Percentiles rank a stretch among this genome's conserved stretches.
These are phyloP conservation scores for Cercocebus atys DNA, from an alignment of 2,113 vertebrate species.

Conservation along the genomic window DNA sequence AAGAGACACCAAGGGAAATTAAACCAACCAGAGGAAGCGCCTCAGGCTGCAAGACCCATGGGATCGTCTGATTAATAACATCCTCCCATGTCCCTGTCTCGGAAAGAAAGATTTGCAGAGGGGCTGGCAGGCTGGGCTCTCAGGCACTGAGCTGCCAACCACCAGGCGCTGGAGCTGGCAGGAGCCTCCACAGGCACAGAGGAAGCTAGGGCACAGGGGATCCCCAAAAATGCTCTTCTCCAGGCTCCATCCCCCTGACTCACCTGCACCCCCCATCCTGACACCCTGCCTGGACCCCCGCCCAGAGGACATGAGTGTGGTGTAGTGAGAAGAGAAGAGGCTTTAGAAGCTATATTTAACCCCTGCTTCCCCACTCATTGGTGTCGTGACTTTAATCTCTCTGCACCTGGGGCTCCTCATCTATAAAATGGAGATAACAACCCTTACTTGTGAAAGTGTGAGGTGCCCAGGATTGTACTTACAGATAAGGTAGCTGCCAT, in stretches of 20 bases:
- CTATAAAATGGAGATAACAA: not conserved
- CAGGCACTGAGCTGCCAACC: not conserved
- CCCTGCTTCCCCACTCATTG: not conserved
- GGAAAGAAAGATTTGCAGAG: not conserved
- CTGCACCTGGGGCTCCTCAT: not conserved
- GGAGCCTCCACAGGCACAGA: not conserved
- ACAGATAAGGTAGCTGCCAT: not conserved
- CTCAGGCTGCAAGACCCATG: slow-evolving; percentile 42
- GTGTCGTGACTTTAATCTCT: not conserved
- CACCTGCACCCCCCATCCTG: not conserved
- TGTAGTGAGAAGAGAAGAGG: not conserved
- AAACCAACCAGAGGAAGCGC: slow-evolving; percentile 55
- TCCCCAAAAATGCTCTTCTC: rapidly evolving
- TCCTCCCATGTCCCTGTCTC: not conserved
- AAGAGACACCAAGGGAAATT: slow-evolving; percentile 58
- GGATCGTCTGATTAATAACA: slow-evolving; percentile 38
- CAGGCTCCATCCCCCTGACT: not conserved
- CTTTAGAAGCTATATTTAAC: not conserved
- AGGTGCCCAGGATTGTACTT: not conserved
- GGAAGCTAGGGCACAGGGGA: not conserved
- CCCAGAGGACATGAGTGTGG: not conserved
- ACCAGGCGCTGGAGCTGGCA: not conserved
- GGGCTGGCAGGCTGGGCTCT: not conserved
- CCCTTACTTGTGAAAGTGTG: not conserved
- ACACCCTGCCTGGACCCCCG: not conserved